Conservation (phyloP, 2,888 invertebrate genomes). For the Parnassius orleans region DNA sequence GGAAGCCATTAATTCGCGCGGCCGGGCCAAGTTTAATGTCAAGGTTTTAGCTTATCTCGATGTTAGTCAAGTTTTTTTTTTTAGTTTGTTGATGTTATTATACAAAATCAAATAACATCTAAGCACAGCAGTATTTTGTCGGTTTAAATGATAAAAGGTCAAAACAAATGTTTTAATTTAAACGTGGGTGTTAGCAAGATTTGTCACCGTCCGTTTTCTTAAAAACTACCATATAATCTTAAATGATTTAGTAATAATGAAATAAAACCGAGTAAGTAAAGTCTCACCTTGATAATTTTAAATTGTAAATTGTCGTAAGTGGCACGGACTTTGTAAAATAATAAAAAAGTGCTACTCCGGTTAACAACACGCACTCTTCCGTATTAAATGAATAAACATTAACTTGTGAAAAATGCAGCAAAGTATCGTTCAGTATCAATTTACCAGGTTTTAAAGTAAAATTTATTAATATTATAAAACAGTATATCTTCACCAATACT, state of each 20-base stretch:
- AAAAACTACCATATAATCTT: background rate
- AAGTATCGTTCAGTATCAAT: too few species aligned
- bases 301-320: background rate
- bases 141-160: constrained; percentile 24
- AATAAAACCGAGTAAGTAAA: background rate
- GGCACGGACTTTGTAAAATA: background rate
- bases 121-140: constrained; percentile 49
- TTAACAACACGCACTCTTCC: background rate
- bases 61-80: constrained; percentile 73
- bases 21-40: constrained; percentile 80
- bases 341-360: background rate
- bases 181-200: constrained; percentile 24
- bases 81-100: constrained; percentile 66
- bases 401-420: too few species aligned
- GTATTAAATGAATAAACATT: background rate
- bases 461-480: too few species aligned
- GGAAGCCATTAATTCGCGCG: constrained; percentile 81
- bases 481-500: background rate
- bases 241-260: background rate
- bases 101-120: constrained; percentile 61
- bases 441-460: too few species aligned
- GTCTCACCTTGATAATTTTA: background rate
- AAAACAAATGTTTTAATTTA: constrained; percentile 24
- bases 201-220: constrained; percentile 21
- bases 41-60: constrained; percentile 79